Evolutionary conservation across 2,888 invertebrate genomes (phyloP), one percentile per base, ranked within the genome.

Genomic region (Melanophora roralis): DNA sequence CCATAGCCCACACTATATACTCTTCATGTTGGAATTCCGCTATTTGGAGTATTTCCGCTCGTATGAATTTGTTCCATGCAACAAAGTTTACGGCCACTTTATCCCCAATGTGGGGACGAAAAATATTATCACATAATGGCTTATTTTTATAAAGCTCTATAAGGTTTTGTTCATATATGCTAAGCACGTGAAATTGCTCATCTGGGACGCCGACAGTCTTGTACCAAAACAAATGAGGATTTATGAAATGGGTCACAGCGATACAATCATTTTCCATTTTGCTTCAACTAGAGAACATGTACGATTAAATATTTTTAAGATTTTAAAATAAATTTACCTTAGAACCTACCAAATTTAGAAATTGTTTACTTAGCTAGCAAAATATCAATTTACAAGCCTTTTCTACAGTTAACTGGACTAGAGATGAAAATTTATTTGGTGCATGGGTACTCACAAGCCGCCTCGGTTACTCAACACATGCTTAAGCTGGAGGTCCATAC

Each of bases 221-320:
- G 27, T 83, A 85, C 85, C 85, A 85, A 71, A 85, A 85, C 12
- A 85, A 51, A 60, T 85, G 85, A 0, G 85, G 85, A 76, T 85
- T 85, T 21, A 85, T 85, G 47, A 85, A 85, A 36, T 85, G 85
- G 0, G 85, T 83, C 14, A 85, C 75, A 0, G 83, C 34, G 9
- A 85, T 82, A 40, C 78, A 82, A 40, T 81, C 83, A 23, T 62
- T 71, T 12, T 76, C 82, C 84, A 76, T 76, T 64, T 64, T 76
- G 19, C 1, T 8, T 7, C 8, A 9, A 2, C 34, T 57, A 16
- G 21, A 2, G n/a, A 51, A 51, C 8, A 51, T 21, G 21, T 47
- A 0, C 19, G 8, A 12, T 11, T 47, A 2, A 3, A 11, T 47
- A n/a, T n/a, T n/a, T n/a, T n/a, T n/a, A n/a, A n/a, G n/a, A n/a